Evolutionary conservation across 2,797 vertebrate genomes (phyloP), one percentile per base, ranked within the genome.

Genomic region (Momotus momota): DNA sequence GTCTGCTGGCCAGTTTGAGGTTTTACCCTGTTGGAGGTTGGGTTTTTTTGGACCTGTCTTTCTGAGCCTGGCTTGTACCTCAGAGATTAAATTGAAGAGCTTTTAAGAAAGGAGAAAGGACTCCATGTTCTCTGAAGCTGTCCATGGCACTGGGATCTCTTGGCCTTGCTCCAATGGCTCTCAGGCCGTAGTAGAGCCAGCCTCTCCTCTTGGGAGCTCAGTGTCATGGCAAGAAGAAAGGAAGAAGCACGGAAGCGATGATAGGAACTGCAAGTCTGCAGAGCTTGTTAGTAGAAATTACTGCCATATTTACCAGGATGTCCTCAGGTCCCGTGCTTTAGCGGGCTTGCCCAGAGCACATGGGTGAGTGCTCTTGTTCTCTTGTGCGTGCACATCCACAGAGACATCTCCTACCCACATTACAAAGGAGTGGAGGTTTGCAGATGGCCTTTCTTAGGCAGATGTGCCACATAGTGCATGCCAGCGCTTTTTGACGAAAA

Each of bases 81-180:
- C 0, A 0, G 64, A 79, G 43, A 62, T 6, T 0, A 1, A 65
- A 38, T 1, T 27, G 51, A 67, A 86, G 73, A 67, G 19, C 23
- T 91, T 81, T 79, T 10, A 17, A 49, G 65, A 65, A 45, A 45
- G 14, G 31, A 54, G 49, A 40, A 78, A 2, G 22, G 48, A 12
- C 16, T 61, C 17, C 16, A 4, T 12, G 10, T n/a, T 61, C 26
- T 35, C 80, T 33, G n/a, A 70, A 81, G 31, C 29, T 70, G n/a
- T 23, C 61, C 33, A 12, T 3, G 2, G 29, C 52, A 33, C 4
- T 21, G 26, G 7, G 58, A 62, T 81, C 67, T 54, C 65, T 72
- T 49, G 45, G 31, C 33, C 23, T 62, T 27, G 29, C 46, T 79
- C 38, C 55, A 65, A 0, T 1, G 8, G 64, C 29, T 69, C 82